phyloP scores from a whole-genome alignment of 2,113 vertebrate species.

The Heterocephalus glaber region DNA sequence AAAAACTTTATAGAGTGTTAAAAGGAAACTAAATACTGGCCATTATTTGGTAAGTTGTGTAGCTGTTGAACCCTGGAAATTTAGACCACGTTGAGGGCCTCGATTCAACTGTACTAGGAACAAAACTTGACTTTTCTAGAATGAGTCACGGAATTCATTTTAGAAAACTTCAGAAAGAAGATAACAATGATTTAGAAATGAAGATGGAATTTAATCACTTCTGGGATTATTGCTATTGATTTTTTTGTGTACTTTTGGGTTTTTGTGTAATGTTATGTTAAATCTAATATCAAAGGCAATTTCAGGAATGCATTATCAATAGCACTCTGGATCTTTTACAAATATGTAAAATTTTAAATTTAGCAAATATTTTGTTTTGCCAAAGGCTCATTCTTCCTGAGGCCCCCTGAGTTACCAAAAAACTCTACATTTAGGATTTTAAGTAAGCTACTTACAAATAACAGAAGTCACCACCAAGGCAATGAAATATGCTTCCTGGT shows the following conservation, averaged over 20 bases:
- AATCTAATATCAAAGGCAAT: conserved; percentile 30
- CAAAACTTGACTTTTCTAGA: conserved; percentile 1
- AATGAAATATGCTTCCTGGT: neutral
- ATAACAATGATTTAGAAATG: conserved; percentile 4
- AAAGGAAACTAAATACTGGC: neutral
- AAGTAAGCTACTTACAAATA: neutral
- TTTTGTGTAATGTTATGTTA: conserved; percentile 33
- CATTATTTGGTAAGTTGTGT: neutral
- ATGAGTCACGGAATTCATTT: neutral
- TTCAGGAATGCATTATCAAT: conserved; percentile 22
- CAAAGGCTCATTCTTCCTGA: neutral
- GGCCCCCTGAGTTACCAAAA: neutral
- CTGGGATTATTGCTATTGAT: conserved; percentile 26
- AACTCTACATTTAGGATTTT: neutral
- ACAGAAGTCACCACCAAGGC: neutral
- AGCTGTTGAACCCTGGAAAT: neutral
- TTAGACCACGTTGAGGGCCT: fast-evolving
- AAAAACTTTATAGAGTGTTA: neutral
- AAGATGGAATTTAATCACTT: conserved; percentile 31
- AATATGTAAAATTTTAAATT: neutral
- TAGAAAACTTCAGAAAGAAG: conserved; percentile 18
- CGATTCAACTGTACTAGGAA: neutral
- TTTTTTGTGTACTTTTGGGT: neutral
- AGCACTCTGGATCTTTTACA: neutral
- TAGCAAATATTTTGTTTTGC: conserved; percentile 23